These are phyloP conservation scores for Epinephelus coioides DNA, from an alignment of 2,797 vertebrate genomes.

Conservation along the genomic window DNA sequence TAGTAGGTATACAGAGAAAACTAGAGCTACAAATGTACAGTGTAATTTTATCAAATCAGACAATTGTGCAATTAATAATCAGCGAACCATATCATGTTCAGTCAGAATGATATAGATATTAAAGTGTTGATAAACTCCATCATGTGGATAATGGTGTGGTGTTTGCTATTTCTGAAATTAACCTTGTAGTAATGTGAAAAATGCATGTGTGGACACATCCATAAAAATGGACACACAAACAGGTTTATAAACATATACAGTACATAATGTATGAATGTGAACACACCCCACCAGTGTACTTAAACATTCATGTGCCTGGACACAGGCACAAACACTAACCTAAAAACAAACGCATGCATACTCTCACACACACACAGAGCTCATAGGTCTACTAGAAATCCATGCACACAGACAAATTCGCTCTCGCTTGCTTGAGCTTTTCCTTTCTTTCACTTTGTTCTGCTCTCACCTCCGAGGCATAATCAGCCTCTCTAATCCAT, in stretches of 20 bases:
- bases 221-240: background rate
- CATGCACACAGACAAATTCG: conserved; percentile 47
- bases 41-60: background rate
- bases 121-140: background rate
- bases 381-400: conserved; percentile 22
- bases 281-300: background rate
- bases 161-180: background rate
- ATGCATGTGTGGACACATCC: background rate
- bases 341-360: conserved; percentile 2
- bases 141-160: background rate
- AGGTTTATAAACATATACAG: conserved; percentile 3
- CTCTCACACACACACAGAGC: background rate
- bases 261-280: conserved; percentile 19
- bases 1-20: background rate
- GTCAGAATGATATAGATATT: background rate
- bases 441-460: conserved; percentile 66
- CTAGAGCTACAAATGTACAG: background rate
- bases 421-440: conserved; percentile 49
- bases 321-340: background rate
- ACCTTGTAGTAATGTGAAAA: background rate
- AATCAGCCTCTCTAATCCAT: conserved; percentile 83
- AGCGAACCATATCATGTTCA: background rate
- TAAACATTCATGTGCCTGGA: conserved; percentile 14
- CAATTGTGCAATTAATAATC: background rate
- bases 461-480: conserved; percentile 78